Percentiles rank a stretch among this genome's conserved stretches.
These are phyloP conservation scores for Echinarachnius parma DNA, from an alignment of 53 echinoderm and acorn worm species.

Conservation along the genomic window DNA sequence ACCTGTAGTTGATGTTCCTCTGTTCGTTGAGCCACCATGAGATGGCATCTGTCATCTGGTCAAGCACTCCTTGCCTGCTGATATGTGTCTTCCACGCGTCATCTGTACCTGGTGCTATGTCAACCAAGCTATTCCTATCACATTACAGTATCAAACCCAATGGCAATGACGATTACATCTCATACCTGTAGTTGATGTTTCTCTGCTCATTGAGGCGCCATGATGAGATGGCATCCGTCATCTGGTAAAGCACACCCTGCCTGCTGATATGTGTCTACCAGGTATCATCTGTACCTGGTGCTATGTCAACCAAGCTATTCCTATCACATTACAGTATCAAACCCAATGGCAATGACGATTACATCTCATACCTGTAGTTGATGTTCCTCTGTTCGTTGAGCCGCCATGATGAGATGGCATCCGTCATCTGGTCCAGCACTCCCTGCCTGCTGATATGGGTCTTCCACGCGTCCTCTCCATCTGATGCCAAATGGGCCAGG, in stretches of 20 bases:
- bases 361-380: constrained; percentile 95
- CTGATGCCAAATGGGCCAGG: constrained; percentile 85
- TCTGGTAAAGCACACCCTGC: constrained; percentile 51
- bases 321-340: no score
- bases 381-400: constrained; percentile 83
- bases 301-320: constrained; percentile 93
- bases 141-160: no score
- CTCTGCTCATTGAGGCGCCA: constrained; percentile 82
- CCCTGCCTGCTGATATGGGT: constrained; percentile 37
- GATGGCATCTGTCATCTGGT: constrained; percentile 59
- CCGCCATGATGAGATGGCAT: constrained; percentile 72
- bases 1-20: constrained; percentile 94
- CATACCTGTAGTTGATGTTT: constrained; percentile 98
- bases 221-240: constrained; percentile 60
- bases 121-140: no score
- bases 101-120: constrained; percentile 83
- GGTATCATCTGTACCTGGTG: constrained; percentile 66
- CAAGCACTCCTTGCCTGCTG: constrained; percentile 51
- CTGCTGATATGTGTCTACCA: constrained; percentile 57
- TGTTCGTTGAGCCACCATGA: constrained; percentile 78
- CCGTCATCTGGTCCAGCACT: constrained; percentile 59
- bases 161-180: no score
- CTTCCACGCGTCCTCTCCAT: constrained; percentile 70
- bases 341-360: no score
- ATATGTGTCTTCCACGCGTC: constrained; percentile 55